Base-by-base conservation (phyloP, 2,888 invertebrate genomes). In the Pantelozetes paolii region DNA sequence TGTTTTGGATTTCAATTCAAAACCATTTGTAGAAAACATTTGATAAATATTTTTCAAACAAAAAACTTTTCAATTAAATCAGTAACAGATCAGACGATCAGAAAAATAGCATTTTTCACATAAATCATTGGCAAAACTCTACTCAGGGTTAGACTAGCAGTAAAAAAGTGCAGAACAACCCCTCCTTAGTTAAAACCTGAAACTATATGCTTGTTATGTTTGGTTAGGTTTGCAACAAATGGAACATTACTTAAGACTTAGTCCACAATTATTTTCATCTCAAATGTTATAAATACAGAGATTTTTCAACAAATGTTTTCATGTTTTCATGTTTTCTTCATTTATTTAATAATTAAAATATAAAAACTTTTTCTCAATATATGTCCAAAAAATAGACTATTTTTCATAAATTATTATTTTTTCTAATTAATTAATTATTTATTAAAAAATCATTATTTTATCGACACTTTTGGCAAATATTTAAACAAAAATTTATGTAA, bases 301-400 rank as follows among this genome's bases (percentile, higher is more conserved):
- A 6, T 5, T 20, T 36, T 64, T 28, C 8, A n/a, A 15, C 2
- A 57, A 57, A 23, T n/a, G n/a, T n/a, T n/a, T n/a, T n/a, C n/a
- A n/a, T n/a, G n/a, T n/a, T n/a, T n/a, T n/a, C n/a, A n/a, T n/a
- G n/a, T n/a, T 59, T 18, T 30, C 30, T 59, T 30, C 6, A 26
- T 59, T 59, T 59, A 30, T 30, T 54, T 2, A 20, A 54, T 54
- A 54, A 54, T 54, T 54, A 20, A 54, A 54, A 54, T 54, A 54
- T 54, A 54, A 26, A 20, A 8, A 26, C 18, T 15, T 26, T 26
- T 26, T 50, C 6, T 50, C 9, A 5, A 18, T 9, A 50, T 50
- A 18, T 50, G 18, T n/a, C 11, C 6, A 18, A 26, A 13, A 54
- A 54, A 50, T 50, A 50, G 6, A 50, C 15, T 50, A 18, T 18